phyloP scores from a whole-genome alignment of 2,888 invertebrate species.

The Aradus depressus region DNA sequence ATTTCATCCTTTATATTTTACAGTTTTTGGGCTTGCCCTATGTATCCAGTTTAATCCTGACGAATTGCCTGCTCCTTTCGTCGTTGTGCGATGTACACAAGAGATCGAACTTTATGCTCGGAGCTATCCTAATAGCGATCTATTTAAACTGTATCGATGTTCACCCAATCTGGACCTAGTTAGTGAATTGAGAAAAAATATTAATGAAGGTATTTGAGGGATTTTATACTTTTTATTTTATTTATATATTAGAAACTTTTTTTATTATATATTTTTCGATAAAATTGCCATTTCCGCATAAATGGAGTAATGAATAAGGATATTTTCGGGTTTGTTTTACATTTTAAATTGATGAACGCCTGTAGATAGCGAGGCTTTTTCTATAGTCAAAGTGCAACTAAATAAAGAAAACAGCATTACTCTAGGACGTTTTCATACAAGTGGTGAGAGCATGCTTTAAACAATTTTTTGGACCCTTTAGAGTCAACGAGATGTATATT shows the following conservation, averaged over 20 bases:
- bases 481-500: too few relatives aligned
- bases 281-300: too few relatives aligned
- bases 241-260: not conserved
- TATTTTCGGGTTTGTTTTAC: too few relatives aligned
- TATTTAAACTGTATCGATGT: constrained; percentile 55
- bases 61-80: constrained; percentile 46
- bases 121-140: constrained; percentile 43
- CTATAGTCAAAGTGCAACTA: too few relatives aligned
- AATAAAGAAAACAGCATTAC: too few relatives aligned
- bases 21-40: constrained; percentile 51
- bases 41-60: constrained; percentile 49
- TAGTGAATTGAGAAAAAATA: constrained; percentile 44
- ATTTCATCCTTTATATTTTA: constrained; percentile 23
- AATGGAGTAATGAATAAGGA: too few relatives aligned
- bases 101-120: constrained; percentile 50
- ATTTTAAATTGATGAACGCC: too few relatives aligned
- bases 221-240: not conserved
- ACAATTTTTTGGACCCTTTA: too few relatives aligned
- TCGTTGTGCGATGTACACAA: constrained; percentile 48
- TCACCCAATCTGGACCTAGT: constrained; percentile 50
- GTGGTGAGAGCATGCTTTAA: too few relatives aligned
- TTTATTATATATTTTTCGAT: too few relatives aligned
- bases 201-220: constrained; percentile 40
- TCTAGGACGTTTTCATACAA: too few relatives aligned
- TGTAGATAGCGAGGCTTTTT: too few relatives aligned